A percentile compares a stretch with the other conserved stretches of the same genome.
Conservation (phyloP, 1,140 invertebrate species). For the Hyphantria cunea region DNA sequence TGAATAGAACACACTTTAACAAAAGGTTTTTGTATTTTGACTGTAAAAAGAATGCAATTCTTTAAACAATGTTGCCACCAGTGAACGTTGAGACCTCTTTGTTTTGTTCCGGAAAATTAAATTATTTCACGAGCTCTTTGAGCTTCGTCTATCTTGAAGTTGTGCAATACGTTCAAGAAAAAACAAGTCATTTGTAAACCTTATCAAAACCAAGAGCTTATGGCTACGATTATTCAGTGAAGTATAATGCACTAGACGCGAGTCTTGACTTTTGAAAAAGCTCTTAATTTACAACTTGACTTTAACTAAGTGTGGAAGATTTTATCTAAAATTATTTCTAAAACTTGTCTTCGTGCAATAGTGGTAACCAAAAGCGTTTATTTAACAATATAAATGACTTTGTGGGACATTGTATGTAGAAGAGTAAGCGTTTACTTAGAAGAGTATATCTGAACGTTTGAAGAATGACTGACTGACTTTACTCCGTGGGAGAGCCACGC, state of each 20-base stretch:
- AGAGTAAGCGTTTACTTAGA: background rate
- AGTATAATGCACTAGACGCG: background rate
- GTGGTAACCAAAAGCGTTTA: background rate
- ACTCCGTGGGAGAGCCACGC: no score
- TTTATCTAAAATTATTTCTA: constrained; percentile 12
- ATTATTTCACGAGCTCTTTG: constrained; percentile 3
- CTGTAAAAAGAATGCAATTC: no score
- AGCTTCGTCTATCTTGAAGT: background rate
- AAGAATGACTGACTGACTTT: no score
- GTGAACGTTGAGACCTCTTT: background rate
- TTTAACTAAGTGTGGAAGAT: constrained; percentile 8
- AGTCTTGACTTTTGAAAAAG: constrained; percentile 3
- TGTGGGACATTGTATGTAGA: background rate
- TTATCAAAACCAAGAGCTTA: constrained; percentile 16
- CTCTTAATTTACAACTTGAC: constrained; percentile 6
- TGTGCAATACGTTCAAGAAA: background rate
- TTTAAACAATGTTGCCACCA: background rate
- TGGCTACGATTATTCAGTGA: background rate
- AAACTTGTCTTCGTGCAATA: constrained; percentile 3
- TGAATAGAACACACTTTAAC: no score
- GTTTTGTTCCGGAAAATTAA: background rate
- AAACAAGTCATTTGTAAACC: constrained; percentile 5
- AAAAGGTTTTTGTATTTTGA: no score
- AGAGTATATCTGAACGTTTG: no score
- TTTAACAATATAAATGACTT: background rate